Percentiles rank a stretch among this genome's conserved stretches.
phyloP scores from a whole-genome alignment of 1,140 invertebrate genomes.

The Mamestra configurata region DNA sequence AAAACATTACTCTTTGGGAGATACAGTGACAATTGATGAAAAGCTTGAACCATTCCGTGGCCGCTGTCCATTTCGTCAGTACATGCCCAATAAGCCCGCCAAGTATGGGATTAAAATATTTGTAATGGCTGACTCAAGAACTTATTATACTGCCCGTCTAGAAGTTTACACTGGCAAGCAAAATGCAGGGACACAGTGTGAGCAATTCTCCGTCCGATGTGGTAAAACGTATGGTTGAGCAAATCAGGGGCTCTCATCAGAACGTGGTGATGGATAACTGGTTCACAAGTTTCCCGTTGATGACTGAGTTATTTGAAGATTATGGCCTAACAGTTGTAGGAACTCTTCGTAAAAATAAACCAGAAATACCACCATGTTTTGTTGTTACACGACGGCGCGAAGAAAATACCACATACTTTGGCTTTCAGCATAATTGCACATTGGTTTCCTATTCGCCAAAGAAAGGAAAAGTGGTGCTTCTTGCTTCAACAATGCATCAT shows the following conservation, averaged over 20 bases:
- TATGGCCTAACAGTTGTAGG: not conserved
- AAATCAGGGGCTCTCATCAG: slow-evolving; percentile 24
- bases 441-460: not conserved
- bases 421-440: not conserved
- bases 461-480: slow-evolving; percentile 2
- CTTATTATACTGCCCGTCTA: not conserved
- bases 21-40: slow-evolving; percentile 20
- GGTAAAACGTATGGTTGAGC: slow-evolving; percentile 38
- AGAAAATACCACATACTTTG: not conserved
- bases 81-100: slow-evolving; percentile 43
- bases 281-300: slow-evolving; percentile 44
- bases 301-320: slow-evolving; percentile 4
- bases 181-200: not conserved
- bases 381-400: not conserved
- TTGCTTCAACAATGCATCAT: slow-evolving; percentile 26
- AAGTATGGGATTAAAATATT: slow-evolving; percentile 1
- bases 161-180: slow-evolving; percentile 14
- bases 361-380: not conserved
- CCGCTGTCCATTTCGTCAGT: slow-evolving; percentile 11
- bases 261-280: slow-evolving; percentile 51
- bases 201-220: slow-evolving; percentile 9
- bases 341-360: slow-evolving; percentile 11
- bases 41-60: not conserved
- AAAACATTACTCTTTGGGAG: slow-evolving; percentile 29
- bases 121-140: not conserved